Evolutionary conservation across 2,888 invertebrate genomes (phyloP).

Genomic region (Protodeltote pygarga): DNA sequence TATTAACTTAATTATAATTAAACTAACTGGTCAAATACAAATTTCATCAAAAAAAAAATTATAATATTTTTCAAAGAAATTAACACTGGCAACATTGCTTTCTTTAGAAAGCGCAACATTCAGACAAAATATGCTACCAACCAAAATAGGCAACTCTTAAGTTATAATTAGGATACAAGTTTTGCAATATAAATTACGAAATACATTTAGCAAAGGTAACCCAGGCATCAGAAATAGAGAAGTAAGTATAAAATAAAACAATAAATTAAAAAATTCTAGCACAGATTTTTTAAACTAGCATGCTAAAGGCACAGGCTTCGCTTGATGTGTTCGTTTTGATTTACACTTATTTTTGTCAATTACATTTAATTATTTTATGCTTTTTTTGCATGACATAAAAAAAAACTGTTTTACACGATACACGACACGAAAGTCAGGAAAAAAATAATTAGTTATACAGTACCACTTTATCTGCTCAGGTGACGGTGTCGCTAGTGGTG

Average conservation of each 20-base stretch:
- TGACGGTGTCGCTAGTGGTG: no score
- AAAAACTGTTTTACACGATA: constrained; percentile 17
- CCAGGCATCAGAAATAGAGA: background rate
- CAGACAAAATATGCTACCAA: no score
- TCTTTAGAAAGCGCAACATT: no score
- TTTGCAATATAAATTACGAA: background rate
- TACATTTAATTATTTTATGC: constrained; percentile 33
- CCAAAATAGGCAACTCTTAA: no score
- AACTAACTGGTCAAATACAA: no score
- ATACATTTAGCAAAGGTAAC: background rate
- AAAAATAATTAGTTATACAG: no score
- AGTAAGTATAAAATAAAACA: constrained; percentile 28
- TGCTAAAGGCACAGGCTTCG: constrained; percentile 62
- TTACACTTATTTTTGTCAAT: constrained; percentile 37
- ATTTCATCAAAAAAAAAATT: no score
- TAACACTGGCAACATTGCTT: no score
- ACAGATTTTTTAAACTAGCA: constrained; percentile 44
- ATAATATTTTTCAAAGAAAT: no score
- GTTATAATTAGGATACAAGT: no score
- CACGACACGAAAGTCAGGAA: constrained; percentile 1
- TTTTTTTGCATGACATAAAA: constrained; percentile 44
- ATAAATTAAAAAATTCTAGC: constrained; percentile 1
- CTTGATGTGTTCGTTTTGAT: constrained; percentile 56
- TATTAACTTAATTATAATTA: no score
- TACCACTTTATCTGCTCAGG: no score